Base-by-base conservation (phyloP, 2,113 vertebrate species). In the Nasalis larvatus region DNA sequence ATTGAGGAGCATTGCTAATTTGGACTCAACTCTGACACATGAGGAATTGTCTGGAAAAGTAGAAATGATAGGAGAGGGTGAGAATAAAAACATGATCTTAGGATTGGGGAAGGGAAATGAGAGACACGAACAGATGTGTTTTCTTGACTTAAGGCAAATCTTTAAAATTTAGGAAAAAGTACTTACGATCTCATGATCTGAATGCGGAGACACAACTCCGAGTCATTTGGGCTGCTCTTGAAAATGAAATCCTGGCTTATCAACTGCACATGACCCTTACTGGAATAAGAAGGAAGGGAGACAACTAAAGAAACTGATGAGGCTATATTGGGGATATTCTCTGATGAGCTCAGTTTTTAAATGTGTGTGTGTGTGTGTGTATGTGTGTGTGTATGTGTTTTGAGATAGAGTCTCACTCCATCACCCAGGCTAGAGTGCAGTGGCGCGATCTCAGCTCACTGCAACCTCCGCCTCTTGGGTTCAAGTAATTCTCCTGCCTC, bases 31-130 rank as follows among this genome's bases (percentile, higher is more conserved):
- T 91, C 63, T 90, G 71, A 87, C 63, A 66, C 81, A 69, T 80
- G 60, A 80, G 27, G 23, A 81, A 81, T 90, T 80, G 63, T 17
- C 82, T 87, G 73, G 37, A 40, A 68, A 77, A 69, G 78, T 49
- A 91, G 68, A 97, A 95, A 63, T 74, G 25, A 52, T 49, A 73
- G 60, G 12, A 82, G 76, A 47, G 32, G 37, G 7, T 54, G 10
- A 93, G 73, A 92, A 60, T 93, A 76, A 60, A 86, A 87, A 86
- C 35, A 35, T 81, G 40, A n/a, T 82, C 35, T 49, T 85, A 88
- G 60, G 56, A 86, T 69, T 74, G 3, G 80, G 40, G 58, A 82
- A 80, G 60, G 73, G 82, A 85, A 87, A 82, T 69, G 49, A 60
- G 88, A 97, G 92, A n/a, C 13, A 23, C 3, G n/a, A 66, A 49